Conservation (phyloP, 2,888 invertebrate genomes). For the Mongoloraphidia duomilia region DNA sequence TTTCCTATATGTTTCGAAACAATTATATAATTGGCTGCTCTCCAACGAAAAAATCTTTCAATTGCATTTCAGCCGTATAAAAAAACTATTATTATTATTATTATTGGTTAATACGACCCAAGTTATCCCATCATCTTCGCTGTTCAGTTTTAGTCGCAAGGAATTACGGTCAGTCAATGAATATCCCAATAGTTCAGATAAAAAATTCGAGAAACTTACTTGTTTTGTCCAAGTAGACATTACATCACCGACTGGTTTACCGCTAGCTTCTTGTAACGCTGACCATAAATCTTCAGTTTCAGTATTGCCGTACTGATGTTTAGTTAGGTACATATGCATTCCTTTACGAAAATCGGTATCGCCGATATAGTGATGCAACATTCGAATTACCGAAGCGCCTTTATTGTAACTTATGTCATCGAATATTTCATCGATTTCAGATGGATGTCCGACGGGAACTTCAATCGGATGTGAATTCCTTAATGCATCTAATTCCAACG, state of each 20-base stretch:
- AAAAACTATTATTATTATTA: no score
- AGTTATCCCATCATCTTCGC: no score
- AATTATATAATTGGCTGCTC: no score
- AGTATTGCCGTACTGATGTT: slow-evolving; percentile 81
- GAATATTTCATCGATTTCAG: slow-evolving; percentile 94
- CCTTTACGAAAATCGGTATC: slow-evolving; percentile 85
- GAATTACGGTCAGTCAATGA: no score
- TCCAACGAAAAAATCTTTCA: no score
- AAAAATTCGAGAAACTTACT: slow-evolving; percentile 8
- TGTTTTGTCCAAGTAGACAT: slow-evolving; percentile 93
- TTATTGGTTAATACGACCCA: no score
- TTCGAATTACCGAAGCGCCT: slow-evolving; percentile 86
- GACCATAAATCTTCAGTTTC: slow-evolving; percentile 89
- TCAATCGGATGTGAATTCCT: slow-evolving; percentile 94
- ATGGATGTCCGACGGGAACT: slow-evolving; percentile 85
- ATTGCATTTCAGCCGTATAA: no score
- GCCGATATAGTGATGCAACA: slow-evolving; percentile 88
- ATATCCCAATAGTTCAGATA: no score
- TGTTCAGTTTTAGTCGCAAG: no score
- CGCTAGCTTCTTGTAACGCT: slow-evolving; percentile 74
- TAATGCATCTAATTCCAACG: slow-evolving; percentile 73
- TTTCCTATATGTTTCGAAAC: no score
- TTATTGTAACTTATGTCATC: slow-evolving; percentile 94
- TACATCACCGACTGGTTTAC: slow-evolving; percentile 76
- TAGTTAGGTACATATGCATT: slow-evolving; percentile 77